Conservation (phyloP, 2,797 vertebrate species). For the Decapterus maruadsi region DNA sequence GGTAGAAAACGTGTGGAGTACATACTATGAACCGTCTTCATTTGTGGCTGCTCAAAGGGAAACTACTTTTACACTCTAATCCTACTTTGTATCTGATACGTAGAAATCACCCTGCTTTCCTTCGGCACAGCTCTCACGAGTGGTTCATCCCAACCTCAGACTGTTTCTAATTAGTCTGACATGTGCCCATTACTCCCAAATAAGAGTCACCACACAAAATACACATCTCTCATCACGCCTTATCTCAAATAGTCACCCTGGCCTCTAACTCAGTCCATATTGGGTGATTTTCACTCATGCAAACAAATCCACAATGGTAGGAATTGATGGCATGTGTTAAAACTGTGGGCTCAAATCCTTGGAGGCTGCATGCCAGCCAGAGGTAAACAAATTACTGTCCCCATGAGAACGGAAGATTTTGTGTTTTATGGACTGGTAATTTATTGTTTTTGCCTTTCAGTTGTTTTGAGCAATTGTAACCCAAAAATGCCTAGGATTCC, state of each 20-base stretch:
- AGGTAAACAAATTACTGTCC: slow-evolving; percentile 59
- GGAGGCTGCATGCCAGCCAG: slow-evolving; percentile 50
- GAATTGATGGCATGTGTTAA: slow-evolving; percentile 68
- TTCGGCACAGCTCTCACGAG: slow-evolving; percentile 25
- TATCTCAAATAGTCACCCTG: slow-evolving; percentile 66
- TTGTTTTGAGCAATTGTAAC: slow-evolving; percentile 16
- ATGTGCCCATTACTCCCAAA: slow-evolving; percentile 65
- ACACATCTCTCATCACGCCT: slow-evolving; percentile 64
- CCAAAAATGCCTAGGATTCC: slow-evolving; percentile 12
- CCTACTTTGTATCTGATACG: slow-evolving; percentile 60
- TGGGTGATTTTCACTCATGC: slow-evolving; percentile 63
- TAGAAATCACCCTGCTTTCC: slow-evolving; percentile 52
- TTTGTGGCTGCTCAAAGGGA: slow-evolving; percentile 63
- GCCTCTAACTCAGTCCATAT: slow-evolving; percentile 62
- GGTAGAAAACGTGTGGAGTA: slow-evolving; percentile 74
- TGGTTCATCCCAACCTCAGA: slow-evolving; percentile 41
- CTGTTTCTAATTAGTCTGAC: slow-evolving; percentile 71
- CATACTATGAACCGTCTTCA: slow-evolving; percentile 68
- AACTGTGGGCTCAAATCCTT: slow-evolving; percentile 57
- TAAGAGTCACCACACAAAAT: slow-evolving; percentile 46
- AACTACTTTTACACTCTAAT: slow-evolving; percentile 70
- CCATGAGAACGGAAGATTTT: slow-evolving; percentile 38
- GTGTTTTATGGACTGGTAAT: slow-evolving; percentile 43
- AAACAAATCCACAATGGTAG: slow-evolving; percentile 66
- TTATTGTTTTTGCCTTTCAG: slow-evolving; percentile 30